Base-by-base conservation (phyloP, 1,140 invertebrate genomes). In the Macrostomum lignano region DNA sequence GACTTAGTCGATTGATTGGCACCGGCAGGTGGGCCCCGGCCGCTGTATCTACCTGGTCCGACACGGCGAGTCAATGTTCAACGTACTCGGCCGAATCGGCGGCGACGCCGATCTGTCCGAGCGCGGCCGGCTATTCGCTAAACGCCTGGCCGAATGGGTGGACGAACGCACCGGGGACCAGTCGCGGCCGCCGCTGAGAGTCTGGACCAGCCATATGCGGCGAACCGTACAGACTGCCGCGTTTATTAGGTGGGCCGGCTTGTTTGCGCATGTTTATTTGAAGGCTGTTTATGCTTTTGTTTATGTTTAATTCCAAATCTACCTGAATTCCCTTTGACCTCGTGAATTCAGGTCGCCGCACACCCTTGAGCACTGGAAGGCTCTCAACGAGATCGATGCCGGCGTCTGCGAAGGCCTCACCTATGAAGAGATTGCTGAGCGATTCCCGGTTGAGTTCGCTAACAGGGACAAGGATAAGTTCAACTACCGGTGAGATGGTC, bases 321-420 rank as follows among this genome's bases (percentile, higher is more conserved):
- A n/a, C n/a, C n/a, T n/a, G n/a, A n/a, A n/a, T n/a, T n/a, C n/a
- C n/a, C n/a, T n/a, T n/a, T n/a, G n/a, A n/a, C n/a, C n/a, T n/a
- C n/a, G n/a, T n/a, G n/a, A n/a, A n/a, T n/a, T n/a, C n/a, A n/a
- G n/a, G n/a, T n/a, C n/a, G n/a, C n/a, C n/a, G n/a, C n/a, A n/a
- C n/a, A n/a, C n/a, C n/a, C 28, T 9, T 9, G 86, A 96, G 60
- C 66, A 86, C 47, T 66, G 82, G 67, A 94, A 94, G 58, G 81
- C 84, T 7, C 62, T 98, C 1, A 96, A 96, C 58, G 91, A 98
- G 64, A 94, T 98, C 40, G 82, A 98, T 62, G 88, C 88, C 31
- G 88, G 91, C 30, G 91, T 91, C 38, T 98, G 88, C 59, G 91
- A 98, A 57, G 84, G 88, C 52, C 82, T 98, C 74, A 94, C 86